phyloP scores from a whole-genome alignment of 2,113 vertebrate genomes.

The Ranitomeya variabilis region DNA sequence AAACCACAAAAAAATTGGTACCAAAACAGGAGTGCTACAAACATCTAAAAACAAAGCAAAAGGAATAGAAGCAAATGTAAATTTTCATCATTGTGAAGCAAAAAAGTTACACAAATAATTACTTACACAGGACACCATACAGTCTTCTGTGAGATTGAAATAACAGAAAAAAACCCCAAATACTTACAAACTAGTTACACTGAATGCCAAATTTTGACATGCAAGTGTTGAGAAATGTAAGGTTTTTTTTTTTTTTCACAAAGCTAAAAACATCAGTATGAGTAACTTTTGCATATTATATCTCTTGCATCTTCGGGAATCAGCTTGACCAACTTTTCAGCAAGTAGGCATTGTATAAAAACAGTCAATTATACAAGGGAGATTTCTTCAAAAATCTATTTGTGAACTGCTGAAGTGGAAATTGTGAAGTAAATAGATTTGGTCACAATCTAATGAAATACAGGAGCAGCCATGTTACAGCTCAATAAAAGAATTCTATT shows the following conservation, averaged over 20 bases:
- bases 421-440: conserved; percentile 26
- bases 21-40: conserved; percentile 96
- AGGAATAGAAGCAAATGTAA: not conserved
- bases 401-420: conserved; percentile 45
- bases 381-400: conserved; percentile 22
- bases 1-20: conserved; percentile 99
- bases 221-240: not conserved
- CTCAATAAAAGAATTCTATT: not conserved
- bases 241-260: not conserved
- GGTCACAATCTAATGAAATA: not conserved
- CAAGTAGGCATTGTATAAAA: conserved; percentile 3
- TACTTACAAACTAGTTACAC: not conserved
- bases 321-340: not conserved
- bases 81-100: not conserved
- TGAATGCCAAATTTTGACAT: not conserved
- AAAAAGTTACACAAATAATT: too few relatives aligned
- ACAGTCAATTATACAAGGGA: conserved; percentile 20
- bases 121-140: too few relatives aligned
- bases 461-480: not conserved
- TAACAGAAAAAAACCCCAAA: too few relatives aligned
- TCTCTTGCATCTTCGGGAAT: not conserved
- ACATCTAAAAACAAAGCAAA: conserved; percentile 79
- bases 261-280: not conserved
- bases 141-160: too few relatives aligned
- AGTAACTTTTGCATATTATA: not conserved